Base-by-base conservation (phyloP, 2,888 invertebrate genomes). In the Lepidocyrtoides sp. region DNA sequence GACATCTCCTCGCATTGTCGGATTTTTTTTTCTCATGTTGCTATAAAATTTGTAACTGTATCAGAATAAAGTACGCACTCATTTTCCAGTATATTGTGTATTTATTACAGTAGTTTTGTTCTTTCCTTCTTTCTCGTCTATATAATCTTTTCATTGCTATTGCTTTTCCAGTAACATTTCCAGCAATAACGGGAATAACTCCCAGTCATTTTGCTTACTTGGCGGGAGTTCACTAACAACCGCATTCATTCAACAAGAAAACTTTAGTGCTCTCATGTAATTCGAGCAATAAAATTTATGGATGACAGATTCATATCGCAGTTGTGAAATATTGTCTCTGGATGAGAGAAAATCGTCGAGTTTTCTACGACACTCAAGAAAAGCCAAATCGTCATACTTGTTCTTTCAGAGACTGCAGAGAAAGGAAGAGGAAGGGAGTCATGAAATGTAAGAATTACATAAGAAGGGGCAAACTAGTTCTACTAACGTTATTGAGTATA, bases 261-360 rank as follows among this genome's bases (percentile, higher is more conserved):
- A 57, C 63, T 91, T 91, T 89, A 83, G 75, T 89, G 60, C 66
- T 85, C 81, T 77, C 85, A 60, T 91, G 85, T 91, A 91, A 91
- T 85, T 85, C 81, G 81, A 85, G 85, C 91, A 91, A 91, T 91
- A 91, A 91, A 91, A 91, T 91, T 91, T 91, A 91, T 91, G 91
- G 85, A 81, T 91, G 91, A 91, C 91, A 91, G 85, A 85, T 85
- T 91, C 91, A 91, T 91, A 91, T 91, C 91, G 77, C 72, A 86
- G 79, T 91, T 86, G 85, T 91, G 91, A 91, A 91, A 91, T 91
- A 91, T 91, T 84, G 91, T 85, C 85, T 81, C 84, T 66, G 84
- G 84, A 63, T 90, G 89, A 79, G 79, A 84, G 84, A 84, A 89
- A 89, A 83, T 83, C 89, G 69, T 82, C 82, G 84, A 77, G 48